Conservation (phyloP, 2,888 invertebrate genomes). For the Drosophila mercatorum region DNA sequence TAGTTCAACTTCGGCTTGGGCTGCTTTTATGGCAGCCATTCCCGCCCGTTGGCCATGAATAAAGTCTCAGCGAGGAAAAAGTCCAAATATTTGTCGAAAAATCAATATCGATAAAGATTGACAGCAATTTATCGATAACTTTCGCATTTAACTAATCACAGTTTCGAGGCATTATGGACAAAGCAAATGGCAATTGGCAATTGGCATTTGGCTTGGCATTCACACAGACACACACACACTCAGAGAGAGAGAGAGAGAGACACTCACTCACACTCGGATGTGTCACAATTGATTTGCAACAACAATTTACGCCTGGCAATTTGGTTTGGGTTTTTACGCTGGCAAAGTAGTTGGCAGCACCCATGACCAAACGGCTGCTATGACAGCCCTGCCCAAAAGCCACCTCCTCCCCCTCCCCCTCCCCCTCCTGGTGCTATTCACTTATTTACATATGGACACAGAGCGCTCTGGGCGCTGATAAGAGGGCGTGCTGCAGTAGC, state of each 20-base stretch:
- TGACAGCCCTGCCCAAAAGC: conserved; percentile 39
- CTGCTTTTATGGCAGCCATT: conserved; percentile 58
- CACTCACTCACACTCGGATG: conserved; percentile 22
- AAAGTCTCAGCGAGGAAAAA: background rate
- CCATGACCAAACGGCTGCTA: conserved; percentile 58
- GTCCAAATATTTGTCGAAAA: background rate
- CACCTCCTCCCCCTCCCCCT: background rate
- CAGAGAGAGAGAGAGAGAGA: background rate
- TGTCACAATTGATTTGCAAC: conserved; percentile 61
- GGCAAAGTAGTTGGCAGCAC: conserved; percentile 24
- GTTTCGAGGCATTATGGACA: conserved; percentile 7
- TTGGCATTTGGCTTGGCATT: conserved; percentile 30
- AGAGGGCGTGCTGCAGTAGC: conserved; percentile 23
- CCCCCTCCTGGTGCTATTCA: conserved; percentile 17
- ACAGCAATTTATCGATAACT: conserved; percentile 18
- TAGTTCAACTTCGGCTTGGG: conserved; percentile 17
- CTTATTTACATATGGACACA: conserved; percentile 56
- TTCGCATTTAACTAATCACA: conserved; percentile 24
- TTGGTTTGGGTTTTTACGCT: conserved; percentile 29
- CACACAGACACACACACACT: conserved; percentile 22
- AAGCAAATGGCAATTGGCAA: conserved; percentile 8
- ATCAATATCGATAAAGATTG: conserved; percentile 3
- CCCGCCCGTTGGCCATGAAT: conserved; percentile 45
- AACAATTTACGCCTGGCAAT: conserved; percentile 37
- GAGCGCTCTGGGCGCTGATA: conserved; percentile 37